A percentile compares a stretch with the other conserved stretches of the same genome.
These are phyloP conservation scores for Piezodorus guildinii DNA, from an alignment of 1,140 invertebrate genomes.

Conservation along the genomic window DNA sequence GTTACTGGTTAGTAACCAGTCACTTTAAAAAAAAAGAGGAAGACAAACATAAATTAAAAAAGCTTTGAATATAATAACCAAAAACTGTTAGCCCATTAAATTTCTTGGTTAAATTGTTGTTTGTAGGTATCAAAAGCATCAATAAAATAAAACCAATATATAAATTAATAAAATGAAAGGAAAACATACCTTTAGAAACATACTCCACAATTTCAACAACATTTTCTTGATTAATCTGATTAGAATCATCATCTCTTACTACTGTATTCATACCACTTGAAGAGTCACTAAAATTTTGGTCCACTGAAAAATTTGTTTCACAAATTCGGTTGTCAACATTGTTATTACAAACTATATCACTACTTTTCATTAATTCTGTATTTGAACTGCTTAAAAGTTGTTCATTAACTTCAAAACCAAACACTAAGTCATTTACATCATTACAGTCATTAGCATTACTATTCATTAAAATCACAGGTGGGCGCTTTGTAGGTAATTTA, in stretches of 20 bases:
- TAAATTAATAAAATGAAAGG: neutral
- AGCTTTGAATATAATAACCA: no score
- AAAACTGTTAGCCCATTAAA: no score
- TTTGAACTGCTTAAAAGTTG: constrained; percentile 20
- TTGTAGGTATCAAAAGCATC: no score
- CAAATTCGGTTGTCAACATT: neutral
- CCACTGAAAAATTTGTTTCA: neutral
- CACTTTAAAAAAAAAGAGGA: no score
- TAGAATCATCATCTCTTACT: no score
- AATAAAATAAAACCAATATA: neutral
- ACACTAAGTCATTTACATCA: constrained; percentile 23
- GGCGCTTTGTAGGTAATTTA: constrained; percentile 18
- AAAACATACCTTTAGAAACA: neutral
- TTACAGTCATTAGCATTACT: constrained; percentile 7
- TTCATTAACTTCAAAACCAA: constrained; percentile 28
- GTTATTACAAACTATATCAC: neutral
- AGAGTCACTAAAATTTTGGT: neutral
- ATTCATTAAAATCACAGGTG: constrained; percentile 27
- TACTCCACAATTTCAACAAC: neutral
- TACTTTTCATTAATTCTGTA: neutral
- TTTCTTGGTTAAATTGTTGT: no score
- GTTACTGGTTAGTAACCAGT: no score
- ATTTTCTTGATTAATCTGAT: neutral
- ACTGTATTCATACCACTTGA: no score
- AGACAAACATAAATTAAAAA: no score